These are phyloP conservation scores for Lordiphosa mommai DNA, from an alignment of 1,140 invertebrate species.

Conservation along the genomic window DNA sequence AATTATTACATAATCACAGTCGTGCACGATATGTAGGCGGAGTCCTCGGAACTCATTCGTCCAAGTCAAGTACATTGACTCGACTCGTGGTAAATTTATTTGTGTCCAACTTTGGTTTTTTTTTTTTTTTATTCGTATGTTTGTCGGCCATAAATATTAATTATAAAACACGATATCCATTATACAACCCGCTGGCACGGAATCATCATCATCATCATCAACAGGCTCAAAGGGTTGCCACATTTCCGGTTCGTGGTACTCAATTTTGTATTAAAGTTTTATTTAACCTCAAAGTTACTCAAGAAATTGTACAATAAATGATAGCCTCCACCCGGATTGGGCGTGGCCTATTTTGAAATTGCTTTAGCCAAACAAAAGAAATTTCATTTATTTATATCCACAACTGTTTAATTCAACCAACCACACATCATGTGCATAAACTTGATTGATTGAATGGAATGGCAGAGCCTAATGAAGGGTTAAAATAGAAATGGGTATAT, in stretches of 20 bases:
- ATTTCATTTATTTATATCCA: too few relatives aligned
- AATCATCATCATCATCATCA: constrained; percentile 45
- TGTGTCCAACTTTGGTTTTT: neutral
- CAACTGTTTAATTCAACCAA: too few relatives aligned
- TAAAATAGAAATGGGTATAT: too few relatives aligned
- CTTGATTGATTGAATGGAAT: too few relatives aligned
- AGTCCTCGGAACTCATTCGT: neutral
- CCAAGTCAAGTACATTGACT: constrained; percentile 55
- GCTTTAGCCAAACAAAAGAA: too few relatives aligned
- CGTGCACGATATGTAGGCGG: constrained; percentile 39
- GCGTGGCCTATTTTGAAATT: too few relatives aligned
- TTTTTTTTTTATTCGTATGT: constrained; percentile 14
- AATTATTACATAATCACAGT: constrained; percentile 74
- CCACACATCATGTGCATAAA: too few relatives aligned
- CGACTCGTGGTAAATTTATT: constrained; percentile 18
- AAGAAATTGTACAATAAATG: too few relatives aligned
- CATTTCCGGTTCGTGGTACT: constrained; percentile 42
- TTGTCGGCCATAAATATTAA: constrained; percentile 65
- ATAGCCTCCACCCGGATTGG: too few relatives aligned
- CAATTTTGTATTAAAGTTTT: constrained; percentile 33
- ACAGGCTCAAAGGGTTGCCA: constrained; percentile 48
- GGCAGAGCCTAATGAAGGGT: too few relatives aligned
- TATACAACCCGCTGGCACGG: constrained; percentile 38
- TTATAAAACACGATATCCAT: constrained; percentile 51
- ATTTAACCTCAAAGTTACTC: constrained; percentile 18